Evolutionary conservation across 1,140 invertebrate genomes (phyloP), one percentile per base, ranked within the genome.

Genomic region (Cotesia vestalis): DNA sequence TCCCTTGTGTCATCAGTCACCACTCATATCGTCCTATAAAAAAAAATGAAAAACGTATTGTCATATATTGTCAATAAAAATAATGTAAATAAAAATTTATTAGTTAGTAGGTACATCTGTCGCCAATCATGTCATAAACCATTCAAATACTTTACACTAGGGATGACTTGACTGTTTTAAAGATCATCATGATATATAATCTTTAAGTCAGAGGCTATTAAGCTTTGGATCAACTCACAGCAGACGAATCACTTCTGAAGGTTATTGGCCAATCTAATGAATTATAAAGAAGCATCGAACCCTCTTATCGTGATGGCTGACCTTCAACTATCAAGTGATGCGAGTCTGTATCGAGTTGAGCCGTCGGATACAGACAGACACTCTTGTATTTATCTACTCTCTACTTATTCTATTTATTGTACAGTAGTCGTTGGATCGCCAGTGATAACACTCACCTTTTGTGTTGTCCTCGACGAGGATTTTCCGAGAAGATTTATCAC

Each of bases 211-310:
- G 14, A 52, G 35, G 38, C 52, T 61, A 40, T 66, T 66, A 72
- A 34, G 52, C 51, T 57, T 61, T 34, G n/a, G 52, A 66, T 14
- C 36, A 46, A 14, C n/a, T 72, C 38, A 53, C 9, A 62, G 20
- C 60, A 20, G 60, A 27, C 77, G 80, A 79, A 83, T 83, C 77
- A 78, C 81, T 81, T 80, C 75, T 79, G 78, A 83, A 78, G 75
- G 76, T 83, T 81, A 83, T 83, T 81, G 81, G 80, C 79, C 76
- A 78, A 81, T 71, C 77, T 72, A 20, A 61, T 84, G 81, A 83
- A 84, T 84, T 82, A 84, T 84, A 78, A 78, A 83, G 53, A 78
- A 80, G 71, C 71, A 76, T 75, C 67, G 76, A 79, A 78, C 75
- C 79, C 79, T 78, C 52, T 27, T 27, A 27, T 27, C 27, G 27